Evolutionary conservation across 2,888 invertebrate species (phyloP), one percentile per base, ranked within the genome.

Genomic region (Cantharis rustica): DNA sequence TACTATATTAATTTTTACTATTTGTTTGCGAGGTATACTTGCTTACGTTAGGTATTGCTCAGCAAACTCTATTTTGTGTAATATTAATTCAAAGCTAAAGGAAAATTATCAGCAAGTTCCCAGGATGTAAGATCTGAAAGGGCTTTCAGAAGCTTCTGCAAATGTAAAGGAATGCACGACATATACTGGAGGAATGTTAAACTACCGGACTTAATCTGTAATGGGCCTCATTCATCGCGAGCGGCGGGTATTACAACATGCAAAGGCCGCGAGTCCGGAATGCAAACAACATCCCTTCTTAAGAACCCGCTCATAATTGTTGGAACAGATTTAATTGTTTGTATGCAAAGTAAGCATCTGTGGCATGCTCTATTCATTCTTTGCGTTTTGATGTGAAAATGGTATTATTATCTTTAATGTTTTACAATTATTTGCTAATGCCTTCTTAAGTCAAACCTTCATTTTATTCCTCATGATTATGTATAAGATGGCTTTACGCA

Each of bases 301-400:
- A 82, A 83, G 82, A 82, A 82, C 81, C 81, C 83, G 80, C 84
- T 85, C 84, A 84, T 84, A 86, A 86, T 83, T 84, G 83, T 82
- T 80, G 80, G 81, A 85, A 83, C 84, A 82, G 86, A 86, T 86
- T 86, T 85, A 85, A 86, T 85, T 85, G 85, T 86, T 84, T 81
- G 84, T 75, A 83, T 83, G 83, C 83, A 84, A 83, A 84, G 82
- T 82, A 82, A 84, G 83, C 81, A 83, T 84, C 79, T 82, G 82
- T 69, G 82, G 84, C 75, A 84, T 83, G 81, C 78, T 68, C 70
- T 64, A 77, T 72, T 47, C 69, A 69, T 69, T 75, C 72, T 69
- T 77, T 72, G 72, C 27, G 64, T 68, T 61, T 64, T 69, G 74
- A 77, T 31, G 73, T 63, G 70, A 73, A 72, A 73, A 73, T 68